Percentiles rank a stretch among this genome's conserved stretches.
phyloP scores from a whole-genome alignment of 2,888 invertebrate genomes.

The Megamerina dolium region DNA sequence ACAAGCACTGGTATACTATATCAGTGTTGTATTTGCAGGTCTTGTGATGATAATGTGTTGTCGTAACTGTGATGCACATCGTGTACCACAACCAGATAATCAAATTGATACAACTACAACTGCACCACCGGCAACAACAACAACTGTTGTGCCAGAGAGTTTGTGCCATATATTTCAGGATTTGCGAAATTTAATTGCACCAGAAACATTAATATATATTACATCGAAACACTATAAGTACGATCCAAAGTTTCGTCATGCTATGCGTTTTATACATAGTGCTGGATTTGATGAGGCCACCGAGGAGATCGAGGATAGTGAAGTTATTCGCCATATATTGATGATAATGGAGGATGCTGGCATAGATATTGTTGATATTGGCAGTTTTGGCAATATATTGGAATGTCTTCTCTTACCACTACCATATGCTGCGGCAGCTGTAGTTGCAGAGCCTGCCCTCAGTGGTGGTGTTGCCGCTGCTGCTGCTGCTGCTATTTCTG shows the following conservation, averaged over 20 bases:
- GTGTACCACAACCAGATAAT: no score
- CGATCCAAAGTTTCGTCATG: slow-evolving; percentile 25
- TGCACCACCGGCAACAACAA: neutral
- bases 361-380: slow-evolving; percentile 24
- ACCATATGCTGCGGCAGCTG: no score
- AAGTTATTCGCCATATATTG: slow-evolving; percentile 18
- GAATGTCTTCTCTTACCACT: slow-evolving; percentile 23
- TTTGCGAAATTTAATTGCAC: slow-evolving; percentile 23
- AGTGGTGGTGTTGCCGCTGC: no score
- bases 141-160: neutral
- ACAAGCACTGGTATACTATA: no score
- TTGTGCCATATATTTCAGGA: slow-evolving; percentile 25
- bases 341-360: slow-evolving; percentile 13
- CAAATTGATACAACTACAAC: no score
- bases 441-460: no score
- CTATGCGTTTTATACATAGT: slow-evolving; percentile 26
- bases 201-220: slow-evolving; percentile 15
- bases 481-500: no score
- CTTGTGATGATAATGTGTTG: no score
- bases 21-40: no score
- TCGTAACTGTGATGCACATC: no score
- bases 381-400: slow-evolving; percentile 24
- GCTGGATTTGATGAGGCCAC: slow-evolving; percentile 17
- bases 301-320: slow-evolving; percentile 23
- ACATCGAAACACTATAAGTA: slow-evolving; percentile 24